Evolutionary conservation across 1,140 invertebrate genomes (phyloP).

Genomic region (Leptopilina clavipes): DNA sequence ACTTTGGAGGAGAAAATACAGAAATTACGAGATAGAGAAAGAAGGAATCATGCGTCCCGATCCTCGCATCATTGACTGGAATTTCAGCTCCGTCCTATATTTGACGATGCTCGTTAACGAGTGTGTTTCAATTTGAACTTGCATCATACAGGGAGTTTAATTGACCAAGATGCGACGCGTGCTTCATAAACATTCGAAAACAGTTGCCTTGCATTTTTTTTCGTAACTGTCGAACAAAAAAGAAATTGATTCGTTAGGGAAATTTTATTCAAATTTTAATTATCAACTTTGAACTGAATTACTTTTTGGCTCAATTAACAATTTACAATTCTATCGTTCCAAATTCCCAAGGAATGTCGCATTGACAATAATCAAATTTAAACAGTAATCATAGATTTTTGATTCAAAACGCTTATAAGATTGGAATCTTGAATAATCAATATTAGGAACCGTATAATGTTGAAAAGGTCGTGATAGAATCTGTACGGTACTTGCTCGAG

Average conservation of each 20-base stretch:
- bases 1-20: no score
- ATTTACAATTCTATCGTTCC: no score
- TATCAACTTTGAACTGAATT: no score
- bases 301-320: no score
- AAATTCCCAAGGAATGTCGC: no score
- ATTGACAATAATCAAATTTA: no score
- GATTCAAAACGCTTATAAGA: no score
- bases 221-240: background rate
- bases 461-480: conserved; percentile 33
- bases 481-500: conserved; percentile 25
- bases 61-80: background rate
- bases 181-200: background rate
- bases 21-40: background rate
- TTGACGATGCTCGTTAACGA: conserved; percentile 2
- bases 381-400: no score
- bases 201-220: background rate
- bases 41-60: background rate
- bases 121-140: conserved; percentile 14
- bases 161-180: conserved; percentile 19
- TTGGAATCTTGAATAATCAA: conserved; percentile 20
- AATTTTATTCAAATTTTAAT: background rate
- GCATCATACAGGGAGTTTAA: background rate
- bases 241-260: background rate
- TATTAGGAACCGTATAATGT: conserved; percentile 2
- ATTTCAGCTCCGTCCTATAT: conserved; percentile 29